Conservation (phyloP, 2,797 vertebrate genomes). For the Sardinella longiceps region DNA sequence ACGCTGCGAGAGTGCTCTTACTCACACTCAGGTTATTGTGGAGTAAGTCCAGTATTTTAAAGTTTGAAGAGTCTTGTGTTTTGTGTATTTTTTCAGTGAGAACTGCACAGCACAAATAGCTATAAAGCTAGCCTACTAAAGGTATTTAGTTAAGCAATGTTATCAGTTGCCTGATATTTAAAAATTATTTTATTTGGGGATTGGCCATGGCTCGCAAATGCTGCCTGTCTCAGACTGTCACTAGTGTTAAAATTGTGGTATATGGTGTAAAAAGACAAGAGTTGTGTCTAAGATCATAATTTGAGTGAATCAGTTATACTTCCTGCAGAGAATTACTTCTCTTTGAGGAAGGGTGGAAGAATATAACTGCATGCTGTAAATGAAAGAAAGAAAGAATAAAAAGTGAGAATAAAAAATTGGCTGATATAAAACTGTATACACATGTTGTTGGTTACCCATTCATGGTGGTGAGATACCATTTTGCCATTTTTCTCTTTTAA, state of each 20-base stretch:
- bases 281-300: constrained; percentile 15
- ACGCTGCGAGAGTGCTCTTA: background rate
- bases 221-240: background rate
- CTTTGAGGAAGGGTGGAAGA: background rate
- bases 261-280: background rate
- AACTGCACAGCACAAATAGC: background rate
- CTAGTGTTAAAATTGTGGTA: background rate
- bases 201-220: background rate
- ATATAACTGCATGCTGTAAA: background rate
- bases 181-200: background rate
- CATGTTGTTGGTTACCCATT: background rate
- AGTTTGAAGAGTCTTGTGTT: background rate
- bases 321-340: background rate
- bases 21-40: background rate
- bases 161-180: background rate
- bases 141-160: background rate
- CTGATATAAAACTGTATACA: background rate
- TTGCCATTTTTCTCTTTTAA: background rate
- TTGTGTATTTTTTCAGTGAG: background rate
- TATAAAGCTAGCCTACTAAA: background rate
- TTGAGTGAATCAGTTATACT: background rate
- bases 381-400: background rate
- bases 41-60: background rate
- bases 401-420: background rate
- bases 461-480: background rate